Conservation (phyloP, 2,888 invertebrate species). For the Troilus luridus region DNA sequence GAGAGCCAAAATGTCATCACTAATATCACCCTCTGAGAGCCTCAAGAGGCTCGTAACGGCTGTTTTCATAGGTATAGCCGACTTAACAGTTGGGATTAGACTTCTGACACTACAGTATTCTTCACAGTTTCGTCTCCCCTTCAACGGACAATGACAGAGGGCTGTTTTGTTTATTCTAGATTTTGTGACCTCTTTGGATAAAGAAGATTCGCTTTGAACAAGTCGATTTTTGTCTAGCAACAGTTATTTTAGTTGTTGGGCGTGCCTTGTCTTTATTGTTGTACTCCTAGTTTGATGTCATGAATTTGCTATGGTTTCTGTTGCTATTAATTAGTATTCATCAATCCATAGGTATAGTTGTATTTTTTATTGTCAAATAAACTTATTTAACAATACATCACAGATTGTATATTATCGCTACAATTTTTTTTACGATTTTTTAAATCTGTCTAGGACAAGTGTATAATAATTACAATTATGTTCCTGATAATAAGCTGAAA, state of each 20-base stretch:
- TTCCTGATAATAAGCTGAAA: neutral
- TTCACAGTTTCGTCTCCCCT: too few relatives aligned
- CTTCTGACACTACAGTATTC: too few relatives aligned
- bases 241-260: neutral
- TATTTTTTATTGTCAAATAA: neutral
- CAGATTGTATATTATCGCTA: neutral
- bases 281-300: neutral
- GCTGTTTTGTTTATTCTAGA: too few relatives aligned
- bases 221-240: neutral
- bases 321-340: neutral
- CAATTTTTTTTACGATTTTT: neutral
- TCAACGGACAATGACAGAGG: too few relatives aligned
- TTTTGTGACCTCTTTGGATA: too few relatives aligned
- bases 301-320: neutral
- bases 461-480: conserved; percentile 5
- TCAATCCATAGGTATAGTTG: neutral
- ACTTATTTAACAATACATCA: too few relatives aligned
- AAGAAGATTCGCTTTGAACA: neutral
- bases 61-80: too few relatives aligned
- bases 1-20: too few relatives aligned
- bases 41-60: too few relatives aligned
- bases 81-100: too few relatives aligned
- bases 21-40: too few relatives aligned
- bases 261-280: neutral
- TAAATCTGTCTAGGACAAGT: neutral